Base-by-base conservation (phyloP, 2,797 vertebrate genomes). In the Gobionotothen gibberifrons region DNA sequence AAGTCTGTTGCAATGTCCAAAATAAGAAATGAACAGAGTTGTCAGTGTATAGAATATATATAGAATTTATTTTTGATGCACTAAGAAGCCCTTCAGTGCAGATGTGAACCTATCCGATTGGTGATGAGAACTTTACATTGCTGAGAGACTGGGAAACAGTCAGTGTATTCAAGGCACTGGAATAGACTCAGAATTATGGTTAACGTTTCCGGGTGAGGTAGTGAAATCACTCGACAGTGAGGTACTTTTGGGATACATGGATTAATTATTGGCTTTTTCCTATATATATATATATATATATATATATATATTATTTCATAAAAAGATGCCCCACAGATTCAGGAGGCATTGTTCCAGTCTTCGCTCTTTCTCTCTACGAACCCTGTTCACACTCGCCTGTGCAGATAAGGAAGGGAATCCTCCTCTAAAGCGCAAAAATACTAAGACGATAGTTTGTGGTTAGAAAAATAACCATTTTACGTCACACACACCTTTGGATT, bases 101-200 rank as follows among this genome's bases (percentile, higher is more conserved):
- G 78, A 67, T 84, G 60, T 87, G 82, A 84, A 81, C 74, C 69
- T 47, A 68, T 72, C 76, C 22, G 26, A 60, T 72, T 26, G 81
- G 58, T 5, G 67, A 72, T 43, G 73, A 82, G 59, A 69, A 29
- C 54, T 55, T 76, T 74, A 83, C 74, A 84, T 83, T 84, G 85
- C 79, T 84, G 87, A 87, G 75, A 84, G 86, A 90, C 84, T 52
- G 87, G 70, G 83, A 72, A 88, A 89, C 86, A 89, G 86, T 91
- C 86, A 54, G 82, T 87, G 85, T 81, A 78, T 90, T 93, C 90
- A 96, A 94, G 94, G 92, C 93, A 95, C 83, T 88, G 63, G 55
- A 86, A 89, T 77, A 83, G 85, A 93, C 82, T 87, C 53, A 78
- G 84, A 86, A 78, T 88, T 76, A 84, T 85, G 82, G 69, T 81